Percentiles rank a stretch among this genome's conserved stretches.
phyloP scores from a whole-genome alignment of 2,797 vertebrate species.

The Fringilla coelebs region DNA sequence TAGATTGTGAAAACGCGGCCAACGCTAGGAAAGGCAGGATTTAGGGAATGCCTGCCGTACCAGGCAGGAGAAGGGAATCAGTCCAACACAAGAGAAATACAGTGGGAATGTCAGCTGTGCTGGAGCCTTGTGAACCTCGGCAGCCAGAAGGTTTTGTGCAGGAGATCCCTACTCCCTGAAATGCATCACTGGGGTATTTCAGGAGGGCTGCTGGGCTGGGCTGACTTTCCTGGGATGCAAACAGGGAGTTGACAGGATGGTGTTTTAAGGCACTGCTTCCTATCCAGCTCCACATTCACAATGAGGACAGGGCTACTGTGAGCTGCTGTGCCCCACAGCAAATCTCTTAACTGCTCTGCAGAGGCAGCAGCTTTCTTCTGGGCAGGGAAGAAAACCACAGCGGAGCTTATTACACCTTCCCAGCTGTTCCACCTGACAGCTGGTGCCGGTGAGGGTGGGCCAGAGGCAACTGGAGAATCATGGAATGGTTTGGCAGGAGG shows the following conservation, averaged over 20 bases:
- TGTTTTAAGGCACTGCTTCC: not conserved
- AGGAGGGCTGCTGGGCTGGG: not conserved
- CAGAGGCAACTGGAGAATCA: not conserved
- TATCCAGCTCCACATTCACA: not conserved
- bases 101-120: not conserved
- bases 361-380: not conserved
- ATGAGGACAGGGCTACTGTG: not conserved
- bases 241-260: not conserved
- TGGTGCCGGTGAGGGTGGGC: not conserved
- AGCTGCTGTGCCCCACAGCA: not conserved
- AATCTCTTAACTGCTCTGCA: not conserved
- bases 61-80: not conserved
- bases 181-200: not conserved
- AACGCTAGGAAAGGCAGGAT: not conserved
- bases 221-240: not conserved
- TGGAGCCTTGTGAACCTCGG: rapidly evolving
- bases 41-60: not conserved
- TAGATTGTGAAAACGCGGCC: rapidly evolving
- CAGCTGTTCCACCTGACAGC: not conserved
- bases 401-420: not conserved
- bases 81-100: not conserved
- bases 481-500: not conserved
- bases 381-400: not conserved
- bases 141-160: not conserved
- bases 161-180: not conserved